These are phyloP conservation scores for Cataglyphis hispanica DNA, from an alignment of 1,140 invertebrate species.

Conservation along the genomic window DNA sequence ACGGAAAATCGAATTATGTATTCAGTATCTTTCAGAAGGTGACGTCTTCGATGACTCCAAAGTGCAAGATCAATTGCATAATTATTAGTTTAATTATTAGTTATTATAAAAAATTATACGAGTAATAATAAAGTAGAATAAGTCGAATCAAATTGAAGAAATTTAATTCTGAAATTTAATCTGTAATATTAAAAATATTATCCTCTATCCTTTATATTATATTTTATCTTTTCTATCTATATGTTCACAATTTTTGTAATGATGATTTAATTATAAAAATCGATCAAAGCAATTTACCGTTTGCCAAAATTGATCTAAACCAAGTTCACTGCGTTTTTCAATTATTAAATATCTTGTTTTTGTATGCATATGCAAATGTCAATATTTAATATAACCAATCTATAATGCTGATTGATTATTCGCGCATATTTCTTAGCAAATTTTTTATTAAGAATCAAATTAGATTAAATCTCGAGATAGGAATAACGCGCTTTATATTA, in stretches of 20 bases:
- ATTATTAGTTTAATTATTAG: not conserved
- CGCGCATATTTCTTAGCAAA: not conserved
- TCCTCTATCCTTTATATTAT: not conserved
- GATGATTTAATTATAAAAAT: not conserved
- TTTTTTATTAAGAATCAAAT: conserved; percentile 12
- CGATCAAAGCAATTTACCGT: not conserved
- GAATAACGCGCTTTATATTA: not conserved
- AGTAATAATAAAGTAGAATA: not conserved
- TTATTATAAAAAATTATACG: not conserved
- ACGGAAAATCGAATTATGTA: not conserved
- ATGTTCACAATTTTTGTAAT: not conserved
- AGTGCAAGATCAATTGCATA: not conserved
- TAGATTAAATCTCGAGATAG: not conserved
- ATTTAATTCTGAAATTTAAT: not conserved
- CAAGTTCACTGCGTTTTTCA: not conserved
- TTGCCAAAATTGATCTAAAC: not conserved
- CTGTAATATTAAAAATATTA: not conserved
- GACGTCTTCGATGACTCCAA: not conserved
- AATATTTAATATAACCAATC: conserved; percentile 1
- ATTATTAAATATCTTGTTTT: not conserved
- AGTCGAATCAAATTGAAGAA: not conserved
- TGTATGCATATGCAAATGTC: not conserved
- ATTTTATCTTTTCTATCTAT: not conserved
- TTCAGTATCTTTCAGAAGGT: not conserved
- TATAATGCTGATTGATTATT: not conserved